phyloP scores from a whole-genome alignment of 2,888 invertebrate genomes.

The Cerastis rubricosa region DNA sequence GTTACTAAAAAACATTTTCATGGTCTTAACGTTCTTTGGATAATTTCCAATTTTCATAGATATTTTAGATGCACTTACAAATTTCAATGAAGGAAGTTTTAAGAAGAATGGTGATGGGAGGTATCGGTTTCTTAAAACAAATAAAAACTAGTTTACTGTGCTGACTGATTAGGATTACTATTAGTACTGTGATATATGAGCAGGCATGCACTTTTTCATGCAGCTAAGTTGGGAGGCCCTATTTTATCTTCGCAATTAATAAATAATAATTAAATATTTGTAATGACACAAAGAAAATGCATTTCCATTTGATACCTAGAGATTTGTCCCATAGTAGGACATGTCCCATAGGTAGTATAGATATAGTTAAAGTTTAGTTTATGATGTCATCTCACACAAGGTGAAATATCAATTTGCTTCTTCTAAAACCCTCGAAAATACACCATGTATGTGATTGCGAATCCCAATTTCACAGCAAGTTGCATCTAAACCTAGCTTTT shows the following conservation, averaged over 20 bases:
- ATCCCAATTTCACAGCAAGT: not conserved
- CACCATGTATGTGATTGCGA: not conserved
- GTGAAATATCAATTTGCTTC: not conserved
- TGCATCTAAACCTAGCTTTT: slow-evolving; percentile 8
- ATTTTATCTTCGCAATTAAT: not conserved
- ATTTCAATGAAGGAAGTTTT: not conserved
- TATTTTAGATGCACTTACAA: no score
- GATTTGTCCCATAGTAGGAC: not conserved
- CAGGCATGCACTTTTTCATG: not conserved
- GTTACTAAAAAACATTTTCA: no score
- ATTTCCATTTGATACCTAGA: not conserved
- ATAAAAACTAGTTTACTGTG: not conserved
- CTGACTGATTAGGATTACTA: not conserved
- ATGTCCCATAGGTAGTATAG: no score
- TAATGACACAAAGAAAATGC: no score
- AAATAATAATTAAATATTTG: no score
- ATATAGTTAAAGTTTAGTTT: not conserved
- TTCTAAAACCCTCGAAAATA: not conserved
- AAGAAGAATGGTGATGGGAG: not conserved
- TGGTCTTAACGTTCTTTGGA: not conserved
- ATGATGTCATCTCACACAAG: not conserved
- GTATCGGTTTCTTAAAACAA: not conserved
- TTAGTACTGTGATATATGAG: not conserved
- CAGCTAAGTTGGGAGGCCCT: no score
- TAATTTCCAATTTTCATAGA: no score